Percentiles rank a stretch among this genome's conserved stretches.
These are phyloP conservation scores for Serranus cabrilla DNA, from an alignment of 2,797 vertebrate genomes.

Conservation along the genomic window DNA sequence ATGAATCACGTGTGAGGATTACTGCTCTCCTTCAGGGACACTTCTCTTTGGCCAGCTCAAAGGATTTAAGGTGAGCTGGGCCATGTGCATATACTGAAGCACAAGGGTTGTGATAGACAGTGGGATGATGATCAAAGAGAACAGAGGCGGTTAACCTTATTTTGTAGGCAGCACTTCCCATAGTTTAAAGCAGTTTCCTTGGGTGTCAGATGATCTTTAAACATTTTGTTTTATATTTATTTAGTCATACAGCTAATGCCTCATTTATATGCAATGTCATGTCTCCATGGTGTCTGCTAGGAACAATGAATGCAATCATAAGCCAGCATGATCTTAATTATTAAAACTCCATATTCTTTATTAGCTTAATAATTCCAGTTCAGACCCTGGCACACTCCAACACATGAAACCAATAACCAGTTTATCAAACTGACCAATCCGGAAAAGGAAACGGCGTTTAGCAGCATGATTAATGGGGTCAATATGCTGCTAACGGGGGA, in stretches of 20 bases:
- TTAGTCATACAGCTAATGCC: conserved; percentile 41
- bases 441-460: conserved; percentile 71
- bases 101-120: conserved; percentile 6
- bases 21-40: conserved; percentile 37
- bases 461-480: conserved; percentile 76
- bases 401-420: conserved; percentile 52
- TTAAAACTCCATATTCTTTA: conserved; percentile 78
- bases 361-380: conserved; percentile 69
- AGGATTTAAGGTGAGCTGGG: conserved; percentile 44
- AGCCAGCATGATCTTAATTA: conserved; percentile 75
- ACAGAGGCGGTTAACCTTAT: neutral
- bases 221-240: conserved; percentile 46
- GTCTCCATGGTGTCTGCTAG: conserved; percentile 49
- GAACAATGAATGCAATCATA: conserved; percentile 65
- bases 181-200: conserved; percentile 19
- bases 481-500: conserved; percentile 65
- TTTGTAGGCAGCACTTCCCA: conserved; percentile 4
- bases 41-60: conserved; percentile 47
- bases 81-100: conserved; percentile 13
- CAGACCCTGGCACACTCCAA: conserved; percentile 42
- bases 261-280: conserved; percentile 68
- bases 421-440: conserved; percentile 74
- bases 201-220: conserved; percentile 32
- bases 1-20: conserved; percentile 44
- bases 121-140: conserved; percentile 21